Evolutionary conservation across 1,140 invertebrate genomes (phyloP), one percentile per base, ranked within the genome.

Genomic region (Parapsyche elsis): DNA sequence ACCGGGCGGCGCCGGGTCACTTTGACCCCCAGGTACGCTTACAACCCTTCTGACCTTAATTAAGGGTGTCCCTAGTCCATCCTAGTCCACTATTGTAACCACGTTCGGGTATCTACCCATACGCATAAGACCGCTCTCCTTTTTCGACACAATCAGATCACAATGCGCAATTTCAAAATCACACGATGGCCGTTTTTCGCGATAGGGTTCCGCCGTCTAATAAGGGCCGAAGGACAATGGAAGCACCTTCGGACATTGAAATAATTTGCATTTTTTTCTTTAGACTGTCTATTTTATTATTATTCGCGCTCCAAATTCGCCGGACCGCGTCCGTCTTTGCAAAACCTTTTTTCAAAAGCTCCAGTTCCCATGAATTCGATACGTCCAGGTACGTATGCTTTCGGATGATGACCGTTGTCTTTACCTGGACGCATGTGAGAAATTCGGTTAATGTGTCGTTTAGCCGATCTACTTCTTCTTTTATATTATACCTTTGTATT

Each of bases 101-200:
- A 1, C 30, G 2, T 38, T 38, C 30, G 7, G 30, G 30, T 38
- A 38, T 38, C 16, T 46, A 12, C 12, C 45, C 45, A 46, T 46
- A 46, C 49, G 10, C 49, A 53, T 12, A 16, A 1, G 10, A 53
- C 12, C 49, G 49, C 49, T 53, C 49, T 53, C 12, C 49, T 53
- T 53, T n/a, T 53, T 53, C 16, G 49, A 53, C 49, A 53, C 49
- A 53, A 53, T 53, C 49, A 53, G 49, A 53, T 53, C 49, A 53
- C 49, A 38, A 38, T 38, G 7, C 30, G 30, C 1, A 38, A 38
- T 38, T 38, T 38, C 30, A 38, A 7, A 38, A 38, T 38, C 30
- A 38, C 30, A 38, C 30, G 30, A 38, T 38, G 30, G 30, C 30
- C 30, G 30, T 38, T 38, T 38, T 38, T 38, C 30, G 30, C 30